Evolutionary conservation across 2,888 invertebrate species (phyloP).

Genomic region (Thymelicus lineola): DNA sequence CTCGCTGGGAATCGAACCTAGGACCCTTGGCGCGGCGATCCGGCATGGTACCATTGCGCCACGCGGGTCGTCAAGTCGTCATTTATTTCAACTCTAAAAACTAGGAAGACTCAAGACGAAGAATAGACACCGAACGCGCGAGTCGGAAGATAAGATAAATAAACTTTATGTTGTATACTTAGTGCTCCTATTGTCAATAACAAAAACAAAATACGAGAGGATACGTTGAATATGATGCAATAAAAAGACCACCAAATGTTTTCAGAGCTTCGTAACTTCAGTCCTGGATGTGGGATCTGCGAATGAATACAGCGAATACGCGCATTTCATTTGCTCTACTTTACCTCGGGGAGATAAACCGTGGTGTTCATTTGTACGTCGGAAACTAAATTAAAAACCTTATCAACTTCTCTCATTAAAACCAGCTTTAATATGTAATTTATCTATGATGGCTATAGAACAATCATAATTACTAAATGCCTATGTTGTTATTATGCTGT

Average conservation of each 20-base stretch:
- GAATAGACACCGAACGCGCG: background rate
- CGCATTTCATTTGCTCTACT: slow-evolving; percentile 31
- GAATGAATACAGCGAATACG: slow-evolving; percentile 9
- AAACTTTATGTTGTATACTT: background rate
- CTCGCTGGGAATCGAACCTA: too few relatives aligned
- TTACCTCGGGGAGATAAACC: slow-evolving; percentile 19
- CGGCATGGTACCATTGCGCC: too few relatives aligned
- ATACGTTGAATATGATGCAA: slow-evolving; percentile 21
- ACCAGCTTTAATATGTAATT: background rate
- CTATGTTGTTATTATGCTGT: too few relatives aligned
- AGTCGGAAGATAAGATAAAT: background rate
- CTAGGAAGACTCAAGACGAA: background rate
- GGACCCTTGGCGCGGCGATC: too few relatives aligned
- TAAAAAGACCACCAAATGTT: slow-evolving; percentile 28
- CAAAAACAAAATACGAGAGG: slow-evolving; percentile 16
- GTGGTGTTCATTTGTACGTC: slow-evolving; percentile 17
- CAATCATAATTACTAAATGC: too few relatives aligned
- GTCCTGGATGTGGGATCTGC: slow-evolving; percentile 14
- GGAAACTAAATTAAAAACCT: slow-evolving; percentile 24
- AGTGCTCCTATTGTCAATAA: slow-evolving; percentile 1
- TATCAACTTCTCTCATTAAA: slow-evolving; percentile 9
- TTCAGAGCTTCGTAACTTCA: slow-evolving; percentile 10
- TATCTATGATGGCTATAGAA: too few relatives aligned
- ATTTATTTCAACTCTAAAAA: too few relatives aligned
- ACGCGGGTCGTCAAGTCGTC: too few relatives aligned